These are phyloP conservation scores for Pelecanus crispus DNA, from an alignment of 2,113 vertebrate genomes.

Conservation along the genomic window DNA sequence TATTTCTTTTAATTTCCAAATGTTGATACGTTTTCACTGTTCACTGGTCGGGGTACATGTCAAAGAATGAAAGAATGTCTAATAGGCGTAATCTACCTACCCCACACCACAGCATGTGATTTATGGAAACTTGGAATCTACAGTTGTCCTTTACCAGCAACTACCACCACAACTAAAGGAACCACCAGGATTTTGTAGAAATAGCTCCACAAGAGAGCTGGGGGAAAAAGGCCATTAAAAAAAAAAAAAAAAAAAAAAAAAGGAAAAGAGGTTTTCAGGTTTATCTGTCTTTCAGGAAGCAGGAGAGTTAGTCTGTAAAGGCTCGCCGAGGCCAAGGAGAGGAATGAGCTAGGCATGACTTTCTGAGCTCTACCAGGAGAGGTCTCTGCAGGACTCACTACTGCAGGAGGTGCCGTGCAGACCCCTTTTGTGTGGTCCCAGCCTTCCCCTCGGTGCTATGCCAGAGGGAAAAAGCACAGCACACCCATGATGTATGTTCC, in stretches of 20 bases:
- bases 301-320: neutral
- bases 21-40: neutral
- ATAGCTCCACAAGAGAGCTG: neutral
- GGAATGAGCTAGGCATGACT: neutral
- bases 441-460: neutral
- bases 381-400: conserved; percentile 55
- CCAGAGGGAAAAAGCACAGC: neutral
- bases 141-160: neutral
- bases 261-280: neutral
- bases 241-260: too few species aligned
- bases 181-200: neutral
- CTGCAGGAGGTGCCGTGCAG: neutral
- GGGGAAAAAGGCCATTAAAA: too few species aligned
- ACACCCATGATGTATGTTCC: rapidly evolving
- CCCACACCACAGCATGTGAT: neutral
- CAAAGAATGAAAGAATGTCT: neutral
- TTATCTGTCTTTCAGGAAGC: neutral
- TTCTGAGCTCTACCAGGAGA: conserved; percentile 49
- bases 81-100: neutral
- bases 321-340: neutral
- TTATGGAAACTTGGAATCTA: neutral
- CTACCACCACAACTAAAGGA: neutral
- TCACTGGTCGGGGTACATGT: neutral
- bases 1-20: conserved; percentile 14
- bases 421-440: neutral